Conservation (phyloP, 1,140 invertebrate species). For the Drosophila novamexicana region DNA sequence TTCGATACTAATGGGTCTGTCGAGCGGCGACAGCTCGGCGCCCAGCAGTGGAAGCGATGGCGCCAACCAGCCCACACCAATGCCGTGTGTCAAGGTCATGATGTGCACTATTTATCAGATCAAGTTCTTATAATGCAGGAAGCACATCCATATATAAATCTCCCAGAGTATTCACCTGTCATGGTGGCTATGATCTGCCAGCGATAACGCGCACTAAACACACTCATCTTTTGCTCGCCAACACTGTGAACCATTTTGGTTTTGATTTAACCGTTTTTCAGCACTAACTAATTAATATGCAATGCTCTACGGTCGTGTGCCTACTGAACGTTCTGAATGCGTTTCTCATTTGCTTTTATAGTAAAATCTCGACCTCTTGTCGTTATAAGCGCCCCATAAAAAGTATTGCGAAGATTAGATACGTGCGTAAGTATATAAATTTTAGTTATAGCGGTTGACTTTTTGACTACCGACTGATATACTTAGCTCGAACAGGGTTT, state of each 20-base stretch:
- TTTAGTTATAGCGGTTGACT: conserved; percentile 1
- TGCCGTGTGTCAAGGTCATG: conserved; percentile 67
- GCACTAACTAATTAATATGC: conserved; percentile 5
- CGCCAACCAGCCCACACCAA: conserved; percentile 66
- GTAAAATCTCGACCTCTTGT: conserved; percentile 45
- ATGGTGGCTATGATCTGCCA: conserved; percentile 71
- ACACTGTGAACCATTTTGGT: conserved; percentile 49
- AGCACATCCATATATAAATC: not conserved
- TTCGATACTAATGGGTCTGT: conserved; percentile 48
- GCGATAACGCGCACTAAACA: conserved; percentile 66
- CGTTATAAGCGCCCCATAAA: conserved; percentile 30
- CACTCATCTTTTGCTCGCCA: conserved; percentile 37
- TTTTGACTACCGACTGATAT: conserved; percentile 9
- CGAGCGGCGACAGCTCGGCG: conserved; percentile 53
- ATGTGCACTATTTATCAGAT: conserved; percentile 54
- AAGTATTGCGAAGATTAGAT: conserved; percentile 35
- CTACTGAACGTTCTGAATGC: conserved; percentile 51
- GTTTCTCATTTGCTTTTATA: conserved; percentile 51
- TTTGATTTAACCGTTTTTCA: not conserved
- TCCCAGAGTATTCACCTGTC: conserved; percentile 54
- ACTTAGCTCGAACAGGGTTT: conserved; percentile 22
- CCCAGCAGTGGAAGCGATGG: conserved; percentile 54
- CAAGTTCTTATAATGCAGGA: not conserved
- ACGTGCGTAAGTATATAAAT: conserved; percentile 1
- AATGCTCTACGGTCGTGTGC: conserved; percentile 21